These are phyloP conservation scores for Cairina moschata DNA, from an alignment of 2,113 vertebrate genomes.

Conservation along the genomic window DNA sequence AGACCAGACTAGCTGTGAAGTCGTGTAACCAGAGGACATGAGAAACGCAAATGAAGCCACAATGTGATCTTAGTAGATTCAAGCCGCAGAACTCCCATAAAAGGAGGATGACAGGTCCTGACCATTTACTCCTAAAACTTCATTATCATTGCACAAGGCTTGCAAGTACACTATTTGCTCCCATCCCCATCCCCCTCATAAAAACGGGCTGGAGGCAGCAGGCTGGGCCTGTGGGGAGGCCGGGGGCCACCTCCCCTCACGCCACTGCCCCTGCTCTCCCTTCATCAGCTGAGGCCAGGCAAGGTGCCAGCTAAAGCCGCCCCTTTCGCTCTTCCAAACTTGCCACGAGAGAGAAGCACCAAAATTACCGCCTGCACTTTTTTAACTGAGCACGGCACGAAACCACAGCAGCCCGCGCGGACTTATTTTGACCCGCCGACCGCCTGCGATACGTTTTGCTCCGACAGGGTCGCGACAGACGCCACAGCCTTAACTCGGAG, in stretches of 20 bases:
- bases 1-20: background rate
- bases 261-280: background rate
- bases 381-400: background rate
- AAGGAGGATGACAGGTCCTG: background rate
- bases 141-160: background rate
- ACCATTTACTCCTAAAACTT: background rate
- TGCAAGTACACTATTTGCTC: background rate
- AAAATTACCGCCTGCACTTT: fast-evolving
- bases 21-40: background rate
- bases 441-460: background rate
- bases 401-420: fast-evolving
- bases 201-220: background rate
- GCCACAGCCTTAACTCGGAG: background rate
- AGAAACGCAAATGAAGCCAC: background rate
- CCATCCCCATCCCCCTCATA: fast-evolving
- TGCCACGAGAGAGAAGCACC: background rate
- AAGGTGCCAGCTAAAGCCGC: fast-evolving
- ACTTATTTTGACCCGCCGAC: background rate
- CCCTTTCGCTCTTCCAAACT: background rate
- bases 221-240: fast-evolving
- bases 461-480: background rate
- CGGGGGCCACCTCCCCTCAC: background rate
- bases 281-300: fast-evolving
- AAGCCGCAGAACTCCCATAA: background rate
- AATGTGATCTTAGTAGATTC: background rate